Evolutionary conservation across 2,113 vertebrate genomes (phyloP).

Genomic region (Hoplias malabaricus): DNA sequence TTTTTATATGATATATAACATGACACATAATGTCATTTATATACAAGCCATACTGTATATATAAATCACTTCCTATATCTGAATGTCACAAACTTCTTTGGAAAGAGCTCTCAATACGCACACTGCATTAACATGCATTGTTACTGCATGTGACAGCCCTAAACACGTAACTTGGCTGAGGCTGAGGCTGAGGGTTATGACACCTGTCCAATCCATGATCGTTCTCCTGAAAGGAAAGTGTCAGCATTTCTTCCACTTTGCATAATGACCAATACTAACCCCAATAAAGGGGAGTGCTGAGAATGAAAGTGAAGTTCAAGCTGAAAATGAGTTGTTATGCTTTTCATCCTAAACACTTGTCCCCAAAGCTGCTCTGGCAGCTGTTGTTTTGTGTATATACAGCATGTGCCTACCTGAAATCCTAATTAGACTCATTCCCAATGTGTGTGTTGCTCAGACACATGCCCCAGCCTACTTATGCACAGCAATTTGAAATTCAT

Average conservation of each 20-base stretch:
- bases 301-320: not conserved
- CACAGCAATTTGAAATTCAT: constrained; percentile 35
- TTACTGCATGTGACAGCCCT: not conserved
- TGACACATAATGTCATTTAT: too few relatives aligned
- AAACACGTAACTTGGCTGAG: constrained; percentile 1
- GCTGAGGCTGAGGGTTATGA: not conserved
- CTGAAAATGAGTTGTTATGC: not conserved
- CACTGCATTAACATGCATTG: too few relatives aligned
- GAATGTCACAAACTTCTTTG: too few relatives aligned
- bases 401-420: constrained; percentile 9
- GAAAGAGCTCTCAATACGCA: too few relatives aligned
- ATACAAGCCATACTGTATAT: too few relatives aligned
- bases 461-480: constrained; percentile 18
- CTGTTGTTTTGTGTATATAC: constrained; percentile 20
- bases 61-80: too few relatives aligned
- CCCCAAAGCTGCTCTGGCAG: constrained; percentile 7
- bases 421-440: constrained; percentile 31
- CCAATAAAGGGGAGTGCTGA: not conserved
- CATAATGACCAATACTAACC: not conserved
- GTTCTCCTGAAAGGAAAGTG: not conserved
- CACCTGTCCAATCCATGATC: not conserved
- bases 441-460: constrained; percentile 18
- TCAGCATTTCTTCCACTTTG: not conserved
- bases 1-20: too few relatives aligned
- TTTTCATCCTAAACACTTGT: not conserved